phyloP scores from a whole-genome alignment of 2,888 invertebrate species.

The Podotricha telesiphe region DNA sequence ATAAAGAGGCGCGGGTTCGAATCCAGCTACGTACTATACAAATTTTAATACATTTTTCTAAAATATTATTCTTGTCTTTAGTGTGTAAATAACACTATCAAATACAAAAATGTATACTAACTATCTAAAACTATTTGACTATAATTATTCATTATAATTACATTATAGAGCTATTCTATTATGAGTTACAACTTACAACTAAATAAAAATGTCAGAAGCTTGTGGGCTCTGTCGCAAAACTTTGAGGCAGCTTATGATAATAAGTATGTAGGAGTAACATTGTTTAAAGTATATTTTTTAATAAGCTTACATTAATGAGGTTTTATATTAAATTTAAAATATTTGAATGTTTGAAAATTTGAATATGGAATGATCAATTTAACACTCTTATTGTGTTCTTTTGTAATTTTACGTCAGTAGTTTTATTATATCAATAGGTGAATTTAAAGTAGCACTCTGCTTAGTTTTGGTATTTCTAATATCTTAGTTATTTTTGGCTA shows the following conservation, averaged over 20 bases:
- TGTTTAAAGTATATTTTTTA: not conserved
- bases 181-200: not conserved
- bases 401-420: not conserved
- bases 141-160: too few relatives aligned
- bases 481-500: constrained; percentile 59
- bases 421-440: not conserved
- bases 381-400: not conserved
- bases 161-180: not conserved
- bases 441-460: constrained; percentile 28
- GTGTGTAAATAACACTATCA: too few relatives aligned
- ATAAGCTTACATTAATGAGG: not conserved
- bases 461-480: constrained; percentile 37
- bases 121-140: too few relatives aligned
- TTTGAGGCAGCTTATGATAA: not conserved
- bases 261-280: not conserved
- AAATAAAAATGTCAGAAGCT: not conserved
- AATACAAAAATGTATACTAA: too few relatives aligned
- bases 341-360: not conserved
- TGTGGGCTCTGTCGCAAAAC: not conserved
- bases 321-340: not conserved
- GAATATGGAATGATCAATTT: not conserved
- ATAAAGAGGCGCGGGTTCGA: too few relatives aligned
- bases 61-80: too few relatives aligned
- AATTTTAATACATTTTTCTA: too few relatives aligned
- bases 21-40: too few relatives aligned